Evolutionary conservation across 2,888 invertebrate species (phyloP).

Genomic region (Ptychoptera albimana): DNA sequence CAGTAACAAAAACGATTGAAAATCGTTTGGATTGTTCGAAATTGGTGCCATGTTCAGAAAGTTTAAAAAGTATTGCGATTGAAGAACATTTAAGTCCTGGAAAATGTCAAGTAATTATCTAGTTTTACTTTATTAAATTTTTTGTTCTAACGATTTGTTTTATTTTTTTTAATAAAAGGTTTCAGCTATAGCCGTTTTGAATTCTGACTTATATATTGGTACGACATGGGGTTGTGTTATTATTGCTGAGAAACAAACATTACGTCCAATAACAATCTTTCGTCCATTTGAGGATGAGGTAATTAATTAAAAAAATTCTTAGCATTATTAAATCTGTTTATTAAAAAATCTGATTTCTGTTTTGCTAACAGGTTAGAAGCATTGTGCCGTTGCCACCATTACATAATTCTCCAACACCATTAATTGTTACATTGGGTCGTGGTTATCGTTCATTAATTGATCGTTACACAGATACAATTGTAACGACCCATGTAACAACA

Average conservation of each 20-base stretch:
- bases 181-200: constrained; percentile 42
- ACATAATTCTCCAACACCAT: constrained; percentile 30
- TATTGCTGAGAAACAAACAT: constrained; percentile 62
- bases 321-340: not conserved
- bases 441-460: constrained; percentile 67
- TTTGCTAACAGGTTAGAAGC: constrained; percentile 5
- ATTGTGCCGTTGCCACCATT: constrained; percentile 20
- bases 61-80: constrained; percentile 75
- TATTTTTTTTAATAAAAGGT: constrained; percentile 14
- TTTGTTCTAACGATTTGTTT: not conserved
- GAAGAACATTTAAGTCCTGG: constrained; percentile 70
- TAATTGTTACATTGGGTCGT: constrained; percentile 64
- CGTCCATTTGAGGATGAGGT: constrained; percentile 78
- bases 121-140: not conserved
- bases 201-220: constrained; percentile 68
- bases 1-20: constrained; percentile 44
- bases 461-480: constrained; percentile 40
- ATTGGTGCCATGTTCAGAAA: constrained; percentile 81
- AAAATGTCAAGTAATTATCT: constrained; percentile 49
- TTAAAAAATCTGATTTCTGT: not conserved
- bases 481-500: constrained; percentile 24
- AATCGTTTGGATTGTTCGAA: constrained; percentile 83
- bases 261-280: constrained; percentile 83
- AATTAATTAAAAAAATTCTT: constrained; percentile 10
- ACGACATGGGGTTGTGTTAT: constrained; percentile 92